Base-by-base conservation (phyloP, 2,797 vertebrate species). In the Danio jaintianensis region DNA sequence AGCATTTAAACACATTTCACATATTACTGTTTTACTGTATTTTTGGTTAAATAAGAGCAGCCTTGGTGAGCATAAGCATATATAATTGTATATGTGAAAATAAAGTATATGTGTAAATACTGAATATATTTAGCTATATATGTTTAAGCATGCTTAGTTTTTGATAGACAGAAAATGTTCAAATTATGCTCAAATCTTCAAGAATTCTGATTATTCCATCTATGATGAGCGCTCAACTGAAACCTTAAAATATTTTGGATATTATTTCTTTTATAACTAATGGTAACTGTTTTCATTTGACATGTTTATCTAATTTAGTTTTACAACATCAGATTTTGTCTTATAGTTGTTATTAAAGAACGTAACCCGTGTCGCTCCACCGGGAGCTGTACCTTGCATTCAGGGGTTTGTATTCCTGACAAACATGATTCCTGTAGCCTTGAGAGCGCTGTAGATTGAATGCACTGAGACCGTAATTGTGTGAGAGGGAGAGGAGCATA, bases 401-500 rank as follows among this genome's bases (percentile, higher is more conserved):
- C 42, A 50, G 38, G 53, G 22, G 7, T 18, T 53, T 13, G 66
- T 22, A 2, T 42, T 61, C 36, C 45, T 69, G 36, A 78, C 53
- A 61, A 78, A 43, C n/a, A 29, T 13, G 36, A 40, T 69, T 78
- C 6, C 22, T 42, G 64, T 61, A 22, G n/a, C 36, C 20, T 15
- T 42, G n/a, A 63, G 61, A 63, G 29, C 10, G 5, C 67, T 69
- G 20, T 56, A 71, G 3, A 73, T 43, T 52, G 50, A 77, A 36
- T 29, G 9, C 62, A 18, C 38, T 59, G 53, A 50, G 43, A 48
- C 62, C 29, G 55, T 40, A 15, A 18, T 73, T 48, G 58, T 77
- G 58, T 40, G 61, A 22, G 66, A 83, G 40, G 55, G 78, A 52
- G 81, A 79, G 83, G 76, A 61, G 20, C 71, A 29, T 76, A 75